Evolutionary conservation across 2,113 vertebrate genomes (phyloP).

Genomic region (Vulpes vulpes): DNA sequence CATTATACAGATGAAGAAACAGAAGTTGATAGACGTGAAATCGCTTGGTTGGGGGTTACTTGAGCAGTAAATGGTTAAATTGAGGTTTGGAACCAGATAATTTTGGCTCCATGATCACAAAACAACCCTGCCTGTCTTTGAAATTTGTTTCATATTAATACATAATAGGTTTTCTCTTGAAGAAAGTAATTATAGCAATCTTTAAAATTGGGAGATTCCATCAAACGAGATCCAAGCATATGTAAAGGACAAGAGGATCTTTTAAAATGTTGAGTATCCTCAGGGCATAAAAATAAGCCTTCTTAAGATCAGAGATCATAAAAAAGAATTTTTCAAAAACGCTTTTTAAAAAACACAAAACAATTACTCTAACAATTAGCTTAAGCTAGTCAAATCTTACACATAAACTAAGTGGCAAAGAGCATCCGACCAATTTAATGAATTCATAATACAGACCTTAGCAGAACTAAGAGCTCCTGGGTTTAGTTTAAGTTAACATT

Average conservation of each 20-base stretch:
- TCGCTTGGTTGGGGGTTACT: background rate
- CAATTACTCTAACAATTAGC: background rate
- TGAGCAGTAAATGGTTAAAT: background rate
- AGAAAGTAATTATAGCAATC: slow-evolving; percentile 6
- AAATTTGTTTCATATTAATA: background rate
- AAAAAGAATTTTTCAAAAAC: slow-evolving; percentile 24
- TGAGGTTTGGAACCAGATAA: background rate
- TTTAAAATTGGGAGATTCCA: background rate
- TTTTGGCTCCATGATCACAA: background rate
- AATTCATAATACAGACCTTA: background rate
- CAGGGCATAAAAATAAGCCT: slow-evolving; percentile 1
- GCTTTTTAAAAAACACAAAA: slow-evolving; percentile 43
- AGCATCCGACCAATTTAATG: background rate
- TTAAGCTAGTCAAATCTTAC: slow-evolving; percentile 62
- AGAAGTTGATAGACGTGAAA: background rate
- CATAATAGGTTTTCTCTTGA: background rate
- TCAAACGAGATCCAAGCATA: background rate
- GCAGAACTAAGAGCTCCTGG: background rate
- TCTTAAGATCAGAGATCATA: slow-evolving; percentile 23
- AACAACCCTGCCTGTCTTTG: background rate
- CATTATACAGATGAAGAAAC: background rate
- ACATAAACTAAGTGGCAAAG: slow-evolving; percentile 29
- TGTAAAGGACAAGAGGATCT: slow-evolving; percentile 10
- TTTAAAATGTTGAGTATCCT: background rate
- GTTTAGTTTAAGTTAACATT: background rate